These are phyloP conservation scores for Ditylenchus weischeri DNA, from an alignment of 2,888 invertebrate species.

Conservation along the genomic window DNA sequence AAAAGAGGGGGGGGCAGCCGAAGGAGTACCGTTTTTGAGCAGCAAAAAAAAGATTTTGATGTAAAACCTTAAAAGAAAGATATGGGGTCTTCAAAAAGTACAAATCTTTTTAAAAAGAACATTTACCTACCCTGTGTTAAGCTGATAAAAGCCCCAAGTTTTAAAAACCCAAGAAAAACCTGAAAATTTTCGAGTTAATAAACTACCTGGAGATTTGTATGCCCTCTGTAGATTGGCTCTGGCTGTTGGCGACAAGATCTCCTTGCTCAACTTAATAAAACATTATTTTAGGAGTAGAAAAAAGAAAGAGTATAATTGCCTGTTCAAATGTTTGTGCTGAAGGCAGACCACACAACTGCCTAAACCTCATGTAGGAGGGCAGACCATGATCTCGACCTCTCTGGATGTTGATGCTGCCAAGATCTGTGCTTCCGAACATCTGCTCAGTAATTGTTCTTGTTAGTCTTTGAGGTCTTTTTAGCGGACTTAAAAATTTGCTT, in stretches of 20 bases:
- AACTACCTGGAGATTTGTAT: slow-evolving; percentile 43
- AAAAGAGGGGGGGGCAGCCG: too few species aligned
- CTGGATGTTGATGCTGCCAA: slow-evolving; percentile 93
- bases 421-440: slow-evolving; percentile 71
- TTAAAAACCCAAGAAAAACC: too few species aligned
- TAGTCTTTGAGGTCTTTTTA: slow-evolving; percentile 70
- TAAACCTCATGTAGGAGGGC: slow-evolving; percentile 61
- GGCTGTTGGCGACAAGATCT: slow-evolving; percentile 48
- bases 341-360: slow-evolving; percentile 79
- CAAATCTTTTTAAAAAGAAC: too few species aligned
- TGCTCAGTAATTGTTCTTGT: slow-evolving; percentile 91
- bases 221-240: slow-evolving; percentile 45
- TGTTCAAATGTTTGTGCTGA: slow-evolving; percentile 67
- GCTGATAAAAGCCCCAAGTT: too few species aligned
- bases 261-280: slow-evolving; percentile 40
- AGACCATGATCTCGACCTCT: slow-evolving; percentile 86
- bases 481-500: slow-evolving; percentile 27
- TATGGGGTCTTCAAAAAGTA: too few species aligned
- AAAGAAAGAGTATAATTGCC: slow-evolving; percentile 1
- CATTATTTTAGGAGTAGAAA: too few species aligned
- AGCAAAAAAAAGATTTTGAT: too few species aligned
- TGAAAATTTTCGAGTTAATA: too few species aligned
- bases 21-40: too few species aligned
- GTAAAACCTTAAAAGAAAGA: too few species aligned
- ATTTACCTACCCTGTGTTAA: too few species aligned